Base-by-base conservation (phyloP, 2,113 vertebrate species). In the Anguilla japonica region DNA sequence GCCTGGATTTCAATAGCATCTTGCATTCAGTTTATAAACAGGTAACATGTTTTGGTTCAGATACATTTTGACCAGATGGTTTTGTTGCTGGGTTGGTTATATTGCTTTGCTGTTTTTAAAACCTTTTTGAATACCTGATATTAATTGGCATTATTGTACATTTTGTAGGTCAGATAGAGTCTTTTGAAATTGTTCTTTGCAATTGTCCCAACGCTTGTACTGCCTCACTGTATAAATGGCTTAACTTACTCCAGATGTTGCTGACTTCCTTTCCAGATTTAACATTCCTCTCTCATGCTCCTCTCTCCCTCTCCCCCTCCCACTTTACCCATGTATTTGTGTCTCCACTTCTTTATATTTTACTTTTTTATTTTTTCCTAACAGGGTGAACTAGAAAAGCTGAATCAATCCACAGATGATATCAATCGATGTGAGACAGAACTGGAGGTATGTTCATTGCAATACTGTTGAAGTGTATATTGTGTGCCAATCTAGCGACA, bases 341-440 rank as follows among this genome's bases (percentile, higher is more conserved):
- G 80, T 80, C 0, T 46, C 43, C 82, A 39, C 78, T 39, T 22
- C 8, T 26, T 3, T 91, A 43, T 92, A 67, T 88, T 26, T 87
- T 83, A 89, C 88, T 88, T 86, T 29, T 71, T 50, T 56, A 14
- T 75, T 88, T 92, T 93, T 89, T 88, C 87, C 91, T 83, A 87
- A 6, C 89, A 99, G 98, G 98, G 98, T 41, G 98, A 99, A 91
- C 94, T 99, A 90, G 98, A 99, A 94, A 99, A 98, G 91, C 94
- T 99, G 88, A 99, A 99, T 92, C 98, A 99, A 81, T 98, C 98
- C 87, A 99, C 98, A 0, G 98, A 98, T 86, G 97, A 96, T 86
- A 99, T 99, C 94, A 99, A 99, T 95, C 95, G 96, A 91, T 96
- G 98, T 83, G 98, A 99, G 93, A 99, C 96, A 0, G 97, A 98